Base-by-base conservation (phyloP, 2,113 vertebrate genomes). In the Triplophysa dalaica region DNA sequence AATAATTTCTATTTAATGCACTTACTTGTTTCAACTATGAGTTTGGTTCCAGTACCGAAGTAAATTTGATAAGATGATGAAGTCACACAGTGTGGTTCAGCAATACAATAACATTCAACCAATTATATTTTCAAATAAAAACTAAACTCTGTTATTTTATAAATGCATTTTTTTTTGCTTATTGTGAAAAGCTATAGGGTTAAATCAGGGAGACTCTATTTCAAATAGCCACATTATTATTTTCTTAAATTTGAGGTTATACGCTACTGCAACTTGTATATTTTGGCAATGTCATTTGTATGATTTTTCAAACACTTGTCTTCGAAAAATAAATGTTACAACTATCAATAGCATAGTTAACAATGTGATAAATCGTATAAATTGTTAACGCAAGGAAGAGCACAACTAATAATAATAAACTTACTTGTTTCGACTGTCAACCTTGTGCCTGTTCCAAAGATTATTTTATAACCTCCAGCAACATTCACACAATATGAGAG, bases 371-470 rank as follows among this genome's bases (percentile, higher is more conserved):
- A 33, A 29, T 54, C 16, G 1, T 54, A 6, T 13, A 4, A 54
- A 62, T 24, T 63, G 24, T 63, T 16, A 12, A 63, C 2, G n/a
- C 54, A 58, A 21, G 19, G 5, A 19, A 6, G 8, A 8, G n/a
- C 16, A 74, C 22, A 10, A 26, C 12, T 54, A 16, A 65, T 33
- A 65, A 64, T 2, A 62, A 62, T 16, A 45, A 56, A 78, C 85
- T 84, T 86, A 86, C 86, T 82, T 52, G 77, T 33, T 8, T 84
- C 61, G 73, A 70, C 64, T 19, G 70, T 78, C 33, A 87, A 62
- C 14, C 50, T 81, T 76, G 17, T 84, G 13, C 84, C 85, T 64
- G 43, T 17, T 11, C 84, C 80, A 72, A 87, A 87, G 12, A 80
- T 64, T 12, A 87, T 13, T 22, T 76, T 85, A 56, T 80, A 60